Conservation (phyloP, 2,888 invertebrate species). For the Cerastoderma edule region DNA sequence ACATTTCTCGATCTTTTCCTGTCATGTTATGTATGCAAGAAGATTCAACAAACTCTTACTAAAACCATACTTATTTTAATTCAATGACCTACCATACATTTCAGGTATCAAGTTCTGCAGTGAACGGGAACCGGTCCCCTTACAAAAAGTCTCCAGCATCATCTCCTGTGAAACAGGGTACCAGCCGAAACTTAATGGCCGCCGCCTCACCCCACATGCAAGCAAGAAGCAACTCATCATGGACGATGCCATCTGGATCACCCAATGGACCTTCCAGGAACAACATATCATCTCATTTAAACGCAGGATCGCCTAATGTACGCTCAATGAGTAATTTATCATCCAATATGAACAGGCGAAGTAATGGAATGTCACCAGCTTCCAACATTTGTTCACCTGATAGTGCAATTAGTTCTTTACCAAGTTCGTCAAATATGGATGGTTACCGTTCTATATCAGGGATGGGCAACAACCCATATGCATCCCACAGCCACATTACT, state of each 20-base stretch:
- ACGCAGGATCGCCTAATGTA: too few relatives aligned
- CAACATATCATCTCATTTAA: too few relatives aligned
- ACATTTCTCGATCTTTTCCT: too few relatives aligned
- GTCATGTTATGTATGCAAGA: too few relatives aligned
- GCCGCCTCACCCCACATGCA: constrained; percentile 10
- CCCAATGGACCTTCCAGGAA: too few relatives aligned
- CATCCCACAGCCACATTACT: constrained; percentile 1
- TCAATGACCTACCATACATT: background rate
- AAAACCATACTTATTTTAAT: too few relatives aligned
- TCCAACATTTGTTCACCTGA: constrained; percentile 52
- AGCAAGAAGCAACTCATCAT: background rate
- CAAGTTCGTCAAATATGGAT: constrained; percentile 36
- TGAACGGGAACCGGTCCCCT: constrained; percentile 18
- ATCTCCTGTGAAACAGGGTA: constrained; percentile 33
- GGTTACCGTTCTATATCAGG: background rate
- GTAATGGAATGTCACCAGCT: constrained; percentile 18
- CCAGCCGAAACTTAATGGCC: background rate
- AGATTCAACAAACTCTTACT: background rate
- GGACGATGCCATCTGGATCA: too few relatives aligned
- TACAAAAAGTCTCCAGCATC: constrained; percentile 47
- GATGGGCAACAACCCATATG: background rate
- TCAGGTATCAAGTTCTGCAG: constrained; percentile 11
- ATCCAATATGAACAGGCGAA: constrained; percentile 37
- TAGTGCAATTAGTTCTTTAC: constrained; percentile 58
- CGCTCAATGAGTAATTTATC: constrained; percentile 28